A percentile compares a stretch with the other conserved stretches of the same genome.
phyloP scores from a whole-genome alignment of 2,797 vertebrate species.

The Anolis apletophallus region DNA sequence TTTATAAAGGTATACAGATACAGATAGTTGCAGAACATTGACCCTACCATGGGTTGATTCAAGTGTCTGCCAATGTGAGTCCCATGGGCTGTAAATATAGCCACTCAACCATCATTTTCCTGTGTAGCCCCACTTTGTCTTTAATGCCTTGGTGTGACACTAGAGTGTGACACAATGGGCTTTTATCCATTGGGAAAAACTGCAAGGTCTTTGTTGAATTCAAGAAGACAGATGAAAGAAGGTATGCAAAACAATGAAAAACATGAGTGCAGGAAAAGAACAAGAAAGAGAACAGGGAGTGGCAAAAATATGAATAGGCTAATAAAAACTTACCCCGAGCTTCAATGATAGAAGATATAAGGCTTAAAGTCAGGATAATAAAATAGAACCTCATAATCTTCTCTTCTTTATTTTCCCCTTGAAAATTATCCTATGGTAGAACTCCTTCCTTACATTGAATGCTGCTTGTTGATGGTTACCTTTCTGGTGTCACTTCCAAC shows the following conservation, averaged over 20 bases:
- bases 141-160: neutral
- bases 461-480: neutral
- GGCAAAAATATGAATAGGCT: neutral
- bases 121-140: too few species aligned
- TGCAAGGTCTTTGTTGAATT: neutral
- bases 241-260: rapidly evolving
- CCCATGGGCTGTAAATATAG: neutral
- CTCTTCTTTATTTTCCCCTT: neutral
- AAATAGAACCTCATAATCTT: neutral
- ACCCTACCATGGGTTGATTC: too few species aligned
- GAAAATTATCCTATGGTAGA: slow-evolving; percentile 28
- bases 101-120: neutral
- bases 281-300: too few species aligned
- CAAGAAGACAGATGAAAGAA: neutral
- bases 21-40: too few species aligned
- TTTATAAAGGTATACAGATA: too few species aligned
- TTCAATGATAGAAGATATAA: neutral
- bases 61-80: neutral
- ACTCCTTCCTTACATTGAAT: neutral
- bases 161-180: neutral
- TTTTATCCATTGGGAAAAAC: neutral
- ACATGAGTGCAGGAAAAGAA: neutral
- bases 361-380: slow-evolving; percentile 47
- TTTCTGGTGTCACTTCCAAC: neutral
- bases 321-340: slow-evolving; percentile 61